Evolutionary conservation across 2,888 invertebrate genomes (phyloP).

Genomic region (Drosophila testacea): DNA sequence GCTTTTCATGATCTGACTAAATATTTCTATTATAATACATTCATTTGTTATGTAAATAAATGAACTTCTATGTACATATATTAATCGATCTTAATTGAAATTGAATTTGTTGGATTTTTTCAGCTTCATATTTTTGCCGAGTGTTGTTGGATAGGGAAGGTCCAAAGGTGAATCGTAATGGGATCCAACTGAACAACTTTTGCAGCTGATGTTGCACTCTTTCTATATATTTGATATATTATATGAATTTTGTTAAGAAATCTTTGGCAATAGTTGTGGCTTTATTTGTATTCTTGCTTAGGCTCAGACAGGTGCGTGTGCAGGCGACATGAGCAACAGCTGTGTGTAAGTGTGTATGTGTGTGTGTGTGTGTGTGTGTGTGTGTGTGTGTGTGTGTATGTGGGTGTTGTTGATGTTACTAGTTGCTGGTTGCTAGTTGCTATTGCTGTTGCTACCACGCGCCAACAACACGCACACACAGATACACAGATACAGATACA

Average conservation of each 20-base stretch:
- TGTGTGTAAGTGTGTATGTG: conserved; percentile 14
- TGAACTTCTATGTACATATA: too few species aligned
- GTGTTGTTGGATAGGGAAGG: background rate
- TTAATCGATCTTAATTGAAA: background rate
- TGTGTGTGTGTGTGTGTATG: conserved; percentile 29
- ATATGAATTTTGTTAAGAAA: background rate
- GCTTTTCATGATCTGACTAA: too few species aligned
- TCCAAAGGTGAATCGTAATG: conserved; percentile 6
- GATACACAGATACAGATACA: conserved; percentile 42
- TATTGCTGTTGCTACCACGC: conserved; percentile 55
- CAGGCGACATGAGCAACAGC: conserved; percentile 35
- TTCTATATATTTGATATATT: background rate
- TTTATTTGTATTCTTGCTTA: conserved; percentile 26
- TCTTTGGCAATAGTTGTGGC: conserved; percentile 3
- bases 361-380: conserved; percentile 15
- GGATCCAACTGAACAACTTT: conserved; percentile 1
- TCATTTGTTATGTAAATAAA: too few species aligned
- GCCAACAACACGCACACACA: conserved; percentile 46
- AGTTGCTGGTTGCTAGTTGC: background rate
- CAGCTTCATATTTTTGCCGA: background rate
- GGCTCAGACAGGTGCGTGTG: conserved; percentile 40
- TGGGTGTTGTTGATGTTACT: conserved; percentile 23
- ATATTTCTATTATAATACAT: too few species aligned
- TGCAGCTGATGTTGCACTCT: conserved; percentile 2
- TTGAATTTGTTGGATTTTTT: background rate